Evolutionary conservation across 2,888 invertebrate genomes (phyloP), one percentile per base, ranked within the genome.

Genomic region (Dicycla oo): DNA sequence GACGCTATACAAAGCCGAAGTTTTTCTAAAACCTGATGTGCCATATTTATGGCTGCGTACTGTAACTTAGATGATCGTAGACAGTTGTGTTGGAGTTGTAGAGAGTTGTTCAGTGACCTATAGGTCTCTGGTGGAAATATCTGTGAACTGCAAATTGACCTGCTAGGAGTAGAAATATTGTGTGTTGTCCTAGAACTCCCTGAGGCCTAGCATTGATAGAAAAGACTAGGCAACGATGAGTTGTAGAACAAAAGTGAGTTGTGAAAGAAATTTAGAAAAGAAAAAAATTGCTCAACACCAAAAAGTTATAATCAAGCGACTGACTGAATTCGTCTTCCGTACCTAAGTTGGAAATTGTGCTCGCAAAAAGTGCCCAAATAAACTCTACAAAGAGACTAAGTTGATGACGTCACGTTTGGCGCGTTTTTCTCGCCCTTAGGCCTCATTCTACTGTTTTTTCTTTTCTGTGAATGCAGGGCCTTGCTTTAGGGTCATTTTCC

Each of bases 21-120:
- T 47, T 15, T 15, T 69, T 57, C 7, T 38, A 20, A 51, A 78
- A 10, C 79, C 38, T 51, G 49, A 40, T 40, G 51, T 47, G 45
- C 30, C 43, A 56, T 71, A 63, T 71, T 43, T 47, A 26, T 45
- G 73, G 30, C 51, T 53, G 30, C 38, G 30, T 30, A 53, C 58
- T 74, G 79, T 72, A 51, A 30, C 57, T 66, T 79, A 83, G 80
- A 69, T 63, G 56, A 56, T 51, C n/a, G 81, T 80, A 79, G 69
- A 51, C 61, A 67, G 40, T 67, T 61, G 56, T 68, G 57, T 74
- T 80, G 64, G 51, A 56, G 20, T 53, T 60, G 83, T 83, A 80
- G 80, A 63, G 43, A 49, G 53, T 75, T 79, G 75, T 68, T 62
- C 47, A 65, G 43, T 38, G 57, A 51, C n/a, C 43, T 60, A 30